A percentile compares a stretch with the other conserved stretches of the same genome.
These are phyloP conservation scores for Cybosia mesomella DNA, from an alignment of 2,888 invertebrate species.

Conservation along the genomic window DNA sequence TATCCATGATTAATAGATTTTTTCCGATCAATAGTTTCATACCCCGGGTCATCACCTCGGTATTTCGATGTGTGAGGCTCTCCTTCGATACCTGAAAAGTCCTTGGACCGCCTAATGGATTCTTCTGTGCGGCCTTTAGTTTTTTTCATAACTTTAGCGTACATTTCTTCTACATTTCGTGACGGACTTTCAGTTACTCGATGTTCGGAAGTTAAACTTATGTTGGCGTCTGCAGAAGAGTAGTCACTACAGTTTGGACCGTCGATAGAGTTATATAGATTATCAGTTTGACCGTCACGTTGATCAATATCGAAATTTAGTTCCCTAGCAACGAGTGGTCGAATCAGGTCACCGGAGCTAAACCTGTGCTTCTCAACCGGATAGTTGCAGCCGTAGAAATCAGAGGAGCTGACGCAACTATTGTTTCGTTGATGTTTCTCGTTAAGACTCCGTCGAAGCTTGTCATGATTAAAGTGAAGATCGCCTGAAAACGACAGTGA, in stretches of 20 bases:
- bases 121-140: slow-evolving; percentile 83
- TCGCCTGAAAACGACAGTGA: slow-evolving; percentile 68
- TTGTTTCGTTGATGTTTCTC: slow-evolving; percentile 85
- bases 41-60: slow-evolving; percentile 82
- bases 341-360: slow-evolving; percentile 81
- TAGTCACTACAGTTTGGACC: slow-evolving; percentile 72
- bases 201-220: slow-evolving; percentile 69
- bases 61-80: slow-evolving; percentile 63
- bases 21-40: slow-evolving; percentile 83
- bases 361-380: slow-evolving; percentile 84
- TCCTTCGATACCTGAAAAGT: slow-evolving; percentile 57
- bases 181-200: slow-evolving; percentile 86
- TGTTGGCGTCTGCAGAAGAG: slow-evolving; percentile 70
- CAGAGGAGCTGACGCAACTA: slow-evolving; percentile 84
- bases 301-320: slow-evolving; percentile 80
- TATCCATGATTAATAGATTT: slow-evolving; percentile 86
- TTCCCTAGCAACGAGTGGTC: slow-evolving; percentile 81
- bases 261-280: slow-evolving; percentile 79
- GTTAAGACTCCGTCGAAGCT: slow-evolving; percentile 81
- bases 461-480: slow-evolving; percentile 80
- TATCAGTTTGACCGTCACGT: slow-evolving; percentile 66
- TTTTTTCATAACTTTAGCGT: slow-evolving; percentile 94
- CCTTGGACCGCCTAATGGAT: slow-evolving; percentile 66
- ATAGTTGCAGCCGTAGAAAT: slow-evolving; percentile 85
- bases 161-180: slow-evolving; percentile 94